phyloP scores from a whole-genome alignment of 1,140 invertebrate genomes.

The Cotesia chilonis region DNA sequence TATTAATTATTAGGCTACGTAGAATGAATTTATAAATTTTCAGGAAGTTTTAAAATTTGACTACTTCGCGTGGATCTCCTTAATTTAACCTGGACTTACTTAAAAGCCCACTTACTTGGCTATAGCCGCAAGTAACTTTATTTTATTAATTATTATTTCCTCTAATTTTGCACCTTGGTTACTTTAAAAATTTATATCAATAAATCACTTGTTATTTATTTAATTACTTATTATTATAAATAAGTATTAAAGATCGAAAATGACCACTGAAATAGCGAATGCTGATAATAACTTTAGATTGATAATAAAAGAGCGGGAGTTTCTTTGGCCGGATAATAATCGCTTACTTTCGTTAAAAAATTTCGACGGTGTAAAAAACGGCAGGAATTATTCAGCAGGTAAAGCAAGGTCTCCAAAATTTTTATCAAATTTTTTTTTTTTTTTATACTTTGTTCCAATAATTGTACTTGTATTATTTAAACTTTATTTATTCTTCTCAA shows the following conservation, averaged over 20 bases:
- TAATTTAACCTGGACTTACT: too few species aligned
- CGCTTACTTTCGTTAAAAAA: not conserved
- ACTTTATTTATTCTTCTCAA: not conserved
- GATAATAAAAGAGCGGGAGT: not conserved
- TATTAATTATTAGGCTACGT: too few species aligned
- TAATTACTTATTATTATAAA: not conserved
- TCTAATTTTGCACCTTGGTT: too few species aligned
- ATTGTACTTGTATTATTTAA: not conserved
- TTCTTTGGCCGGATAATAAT: not conserved
- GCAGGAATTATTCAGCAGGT: slow-evolving; percentile 26
- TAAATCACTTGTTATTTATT: too few species aligned
- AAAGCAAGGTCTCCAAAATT: slow-evolving; percentile 18
- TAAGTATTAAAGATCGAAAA: not conserved
- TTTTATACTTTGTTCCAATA: not conserved
- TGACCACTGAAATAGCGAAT: not conserved
- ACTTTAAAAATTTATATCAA: too few species aligned
- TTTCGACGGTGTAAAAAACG: slow-evolving; percentile 14
- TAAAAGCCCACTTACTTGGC: too few species aligned
- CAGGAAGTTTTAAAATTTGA: too few species aligned
- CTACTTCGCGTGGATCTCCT: too few species aligned
- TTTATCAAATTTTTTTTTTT: slow-evolving; percentile 6
- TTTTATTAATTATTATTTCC: too few species aligned
- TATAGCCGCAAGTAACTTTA: too few species aligned
- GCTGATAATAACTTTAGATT: not conserved
- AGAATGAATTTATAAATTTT: too few species aligned